These are phyloP conservation scores for Aspidiotus destructor DNA, from an alignment of 2,888 invertebrate genomes.

Conservation along the genomic window DNA sequence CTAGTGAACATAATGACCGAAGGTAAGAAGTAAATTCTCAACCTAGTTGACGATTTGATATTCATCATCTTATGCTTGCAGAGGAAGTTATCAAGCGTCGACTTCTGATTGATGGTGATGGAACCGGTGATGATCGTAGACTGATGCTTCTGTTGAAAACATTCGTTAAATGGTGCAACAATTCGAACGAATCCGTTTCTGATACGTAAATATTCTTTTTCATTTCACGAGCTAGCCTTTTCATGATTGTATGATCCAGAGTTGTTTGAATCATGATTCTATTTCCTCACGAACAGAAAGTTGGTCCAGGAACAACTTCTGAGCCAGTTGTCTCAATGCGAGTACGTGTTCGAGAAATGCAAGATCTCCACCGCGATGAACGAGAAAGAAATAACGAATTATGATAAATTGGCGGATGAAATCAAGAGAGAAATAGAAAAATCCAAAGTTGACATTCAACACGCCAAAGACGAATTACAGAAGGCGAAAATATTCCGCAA, in stretches of 20 bases:
- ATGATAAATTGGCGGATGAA: slow-evolving; percentile 63
- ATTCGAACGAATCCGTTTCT: slow-evolving; percentile 54
- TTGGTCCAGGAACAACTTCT: slow-evolving; percentile 67
- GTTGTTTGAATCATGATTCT: not conserved
- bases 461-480: slow-evolving; percentile 71
- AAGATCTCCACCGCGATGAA: slow-evolving; percentile 70
- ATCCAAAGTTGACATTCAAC: slow-evolving; percentile 69
- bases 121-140: slow-evolving; percentile 87
- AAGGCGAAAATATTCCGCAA: slow-evolving; percentile 77
- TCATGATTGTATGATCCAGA: not conserved
- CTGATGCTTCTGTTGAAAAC: slow-evolving; percentile 76
- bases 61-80: slow-evolving; percentile 43
- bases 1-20: no score
- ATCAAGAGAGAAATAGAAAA: slow-evolving; percentile 69
- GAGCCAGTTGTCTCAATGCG: slow-evolving; percentile 74
- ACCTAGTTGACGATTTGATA: no score
- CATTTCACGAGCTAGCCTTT: not conserved
- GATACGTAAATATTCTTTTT: slow-evolving; percentile 50
- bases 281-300: slow-evolving; percentile 47
- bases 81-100: slow-evolving; percentile 90
- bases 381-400: slow-evolving; percentile 70
- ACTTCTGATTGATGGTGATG: slow-evolving; percentile 90
- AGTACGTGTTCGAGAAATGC: slow-evolving; percentile 77
- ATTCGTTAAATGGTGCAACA: slow-evolving; percentile 68
- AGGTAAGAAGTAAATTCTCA: no score